Evolutionary conservation across 2,797 vertebrate genomes (phyloP).

Genomic region (Xerus rutilus): DNA sequence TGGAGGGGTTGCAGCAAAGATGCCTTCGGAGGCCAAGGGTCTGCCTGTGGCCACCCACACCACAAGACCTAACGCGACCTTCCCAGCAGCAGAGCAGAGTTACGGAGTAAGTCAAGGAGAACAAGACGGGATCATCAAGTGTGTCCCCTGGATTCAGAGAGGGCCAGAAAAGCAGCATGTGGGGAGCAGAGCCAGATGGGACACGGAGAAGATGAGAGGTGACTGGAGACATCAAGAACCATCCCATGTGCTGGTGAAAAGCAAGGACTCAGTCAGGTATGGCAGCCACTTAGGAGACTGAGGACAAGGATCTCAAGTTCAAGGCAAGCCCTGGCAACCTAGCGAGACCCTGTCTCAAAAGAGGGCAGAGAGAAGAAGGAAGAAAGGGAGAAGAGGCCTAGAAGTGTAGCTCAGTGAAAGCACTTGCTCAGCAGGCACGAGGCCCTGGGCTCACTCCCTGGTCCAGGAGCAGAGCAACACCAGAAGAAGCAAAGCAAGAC

Average conservation of each 20-base stretch:
- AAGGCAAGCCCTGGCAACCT: background rate
- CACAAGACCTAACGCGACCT: background rate
- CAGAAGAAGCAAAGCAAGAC: background rate
- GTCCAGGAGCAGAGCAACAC: background rate
- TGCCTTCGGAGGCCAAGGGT: no score
- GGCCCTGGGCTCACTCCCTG: background rate
- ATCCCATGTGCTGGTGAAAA: no score
- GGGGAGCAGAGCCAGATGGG: background rate
- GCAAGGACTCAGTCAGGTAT: background rate
- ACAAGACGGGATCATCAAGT: background rate
- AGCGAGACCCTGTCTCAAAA: background rate
- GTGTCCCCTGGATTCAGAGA: background rate
- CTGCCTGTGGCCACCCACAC: background rate
- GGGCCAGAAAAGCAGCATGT: background rate
- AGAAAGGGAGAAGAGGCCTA: background rate
- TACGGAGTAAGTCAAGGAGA: background rate
- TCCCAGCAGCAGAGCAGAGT: background rate
- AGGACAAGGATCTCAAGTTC: background rate
- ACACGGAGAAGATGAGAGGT: rapidly evolving
- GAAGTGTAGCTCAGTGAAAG: no score
- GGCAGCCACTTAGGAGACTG: background rate
- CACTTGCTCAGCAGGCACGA: no score
- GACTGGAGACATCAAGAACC: no score
- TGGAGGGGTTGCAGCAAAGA: no score
- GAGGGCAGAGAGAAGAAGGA: no score